Conservation (phyloP, 2,888 invertebrate genomes). For the Synanthedon formicaeformis region DNA sequence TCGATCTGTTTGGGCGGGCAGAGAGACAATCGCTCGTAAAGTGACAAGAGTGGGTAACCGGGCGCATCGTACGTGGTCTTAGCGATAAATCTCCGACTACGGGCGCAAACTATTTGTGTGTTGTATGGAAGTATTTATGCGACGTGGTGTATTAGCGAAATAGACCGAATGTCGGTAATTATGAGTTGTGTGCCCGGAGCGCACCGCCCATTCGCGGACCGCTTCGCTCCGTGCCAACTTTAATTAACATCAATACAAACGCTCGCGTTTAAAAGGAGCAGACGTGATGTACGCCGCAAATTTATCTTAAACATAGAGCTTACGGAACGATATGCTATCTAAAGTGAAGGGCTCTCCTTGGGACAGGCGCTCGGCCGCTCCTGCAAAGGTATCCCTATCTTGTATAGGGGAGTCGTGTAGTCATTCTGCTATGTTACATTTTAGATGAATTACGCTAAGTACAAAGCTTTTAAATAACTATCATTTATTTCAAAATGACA, state of each 20-base stretch:
- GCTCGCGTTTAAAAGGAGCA: constrained; percentile 24
- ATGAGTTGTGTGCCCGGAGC: constrained; percentile 16
- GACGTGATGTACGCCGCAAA: constrained; percentile 34
- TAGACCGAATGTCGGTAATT: constrained; percentile 22
- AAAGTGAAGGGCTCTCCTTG: constrained; percentile 21
- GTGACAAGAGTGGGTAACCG: constrained; percentile 28
- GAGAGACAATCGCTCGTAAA: constrained; percentile 39
- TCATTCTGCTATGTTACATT: not conserved
- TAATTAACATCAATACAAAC: constrained; percentile 44
- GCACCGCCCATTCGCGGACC: constrained; percentile 15
- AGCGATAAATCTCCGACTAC: constrained; percentile 6
- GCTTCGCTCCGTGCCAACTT: constrained; percentile 23
- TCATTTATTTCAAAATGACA: not conserved
- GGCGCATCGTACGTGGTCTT: constrained; percentile 6
- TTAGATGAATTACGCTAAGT: not conserved
- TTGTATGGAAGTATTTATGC: constrained; percentile 21
- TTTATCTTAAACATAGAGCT: constrained; percentile 31
- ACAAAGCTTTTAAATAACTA: not conserved
- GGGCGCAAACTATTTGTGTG: constrained; percentile 10
- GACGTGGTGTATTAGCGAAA: constrained; percentile 20
- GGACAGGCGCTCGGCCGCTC: constrained; percentile 14
- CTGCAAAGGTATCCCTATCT: constrained; percentile 1
- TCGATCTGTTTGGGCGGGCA: constrained; percentile 9
- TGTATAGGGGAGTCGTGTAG: not conserved
- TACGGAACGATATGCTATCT: constrained; percentile 26